Evolutionary conservation across 30 jellyfish, hydroid and myxozoan genomes (phyloP).

Genomic region (Aurelia aurita): DNA sequence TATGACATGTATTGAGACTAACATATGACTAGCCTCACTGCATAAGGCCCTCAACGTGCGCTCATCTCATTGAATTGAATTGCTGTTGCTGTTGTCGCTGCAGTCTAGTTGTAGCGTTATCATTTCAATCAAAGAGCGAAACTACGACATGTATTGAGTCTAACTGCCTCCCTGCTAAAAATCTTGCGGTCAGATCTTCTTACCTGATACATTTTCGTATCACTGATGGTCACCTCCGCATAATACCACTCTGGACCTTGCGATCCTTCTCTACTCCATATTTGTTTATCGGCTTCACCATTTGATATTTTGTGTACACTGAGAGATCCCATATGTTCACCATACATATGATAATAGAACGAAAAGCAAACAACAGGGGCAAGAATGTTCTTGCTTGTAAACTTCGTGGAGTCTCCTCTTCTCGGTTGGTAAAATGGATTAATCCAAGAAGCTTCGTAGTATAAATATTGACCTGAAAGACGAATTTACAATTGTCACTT

Average conservation of each 20-base stretch:
- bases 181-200: too few species aligned
- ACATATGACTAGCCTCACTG: too few species aligned
- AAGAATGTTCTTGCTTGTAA: slow-evolving; percentile 62
- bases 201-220: slow-evolving; percentile 55
- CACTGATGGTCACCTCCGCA: slow-evolving; percentile 62
- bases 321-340: slow-evolving; percentile 46
- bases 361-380: slow-evolving; percentile 69
- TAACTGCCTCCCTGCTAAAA: too few species aligned
- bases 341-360: slow-evolving; percentile 88
- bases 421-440: slow-evolving; percentile 5
- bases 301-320: slow-evolving; percentile 14
- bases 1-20: too few species aligned
- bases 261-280: slow-evolving; percentile 84
- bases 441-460: slow-evolving; percentile 89
- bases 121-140: too few species aligned
- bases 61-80: too few species aligned
- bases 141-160: too few species aligned
- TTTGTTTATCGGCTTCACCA: neutral
- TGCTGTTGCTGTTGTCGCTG: too few species aligned
- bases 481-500: too few species aligned
- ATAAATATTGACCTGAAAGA: slow-evolving; percentile 70
- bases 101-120: too few species aligned
- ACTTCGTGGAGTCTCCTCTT: slow-evolving; percentile 48
- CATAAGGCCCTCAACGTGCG: too few species aligned
- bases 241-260: slow-evolving; percentile 83